Evolutionary conservation across 2,797 vertebrate species (phyloP).

Genomic region (Acridotheres tristis): DNA sequence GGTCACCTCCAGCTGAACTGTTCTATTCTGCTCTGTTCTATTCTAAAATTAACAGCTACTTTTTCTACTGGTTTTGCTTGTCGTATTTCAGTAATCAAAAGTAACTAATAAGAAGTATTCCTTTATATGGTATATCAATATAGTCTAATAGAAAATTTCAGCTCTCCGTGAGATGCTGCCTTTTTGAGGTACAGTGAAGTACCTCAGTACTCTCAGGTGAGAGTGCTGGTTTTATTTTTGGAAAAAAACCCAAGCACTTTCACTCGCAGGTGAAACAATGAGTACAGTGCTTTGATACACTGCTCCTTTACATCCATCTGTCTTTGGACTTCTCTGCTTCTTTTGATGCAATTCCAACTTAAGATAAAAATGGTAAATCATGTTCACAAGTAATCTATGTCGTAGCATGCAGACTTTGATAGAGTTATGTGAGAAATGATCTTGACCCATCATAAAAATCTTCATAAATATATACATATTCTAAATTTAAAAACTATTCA

Average conservation of each 20-base stretch:
- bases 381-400: not conserved
- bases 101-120: not conserved
- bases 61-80: not conserved
- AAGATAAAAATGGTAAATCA: not conserved
- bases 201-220: not conserved
- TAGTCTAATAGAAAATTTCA: not conserved
- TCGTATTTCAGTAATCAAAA: not conserved
- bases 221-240: not conserved
- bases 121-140: not conserved
- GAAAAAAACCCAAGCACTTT: accelerated
- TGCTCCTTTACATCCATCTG: not conserved
- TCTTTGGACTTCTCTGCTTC: not conserved
- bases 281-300: not conserved
- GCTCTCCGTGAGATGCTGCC: not conserved
- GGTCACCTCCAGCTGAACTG: not conserved
- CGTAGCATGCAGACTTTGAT: not conserved
- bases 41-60: not conserved
- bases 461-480: not conserved
- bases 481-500: not conserved
- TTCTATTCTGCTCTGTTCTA: not conserved
- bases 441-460: not conserved
- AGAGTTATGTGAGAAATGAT: not conserved
- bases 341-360: not conserved
- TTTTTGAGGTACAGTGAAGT: not conserved
- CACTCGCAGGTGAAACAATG: not conserved